Evolutionary conservation across 2,797 vertebrate genomes (phyloP), one percentile per base, ranked within the genome.

Genomic region (Valencia hispanica): DNA sequence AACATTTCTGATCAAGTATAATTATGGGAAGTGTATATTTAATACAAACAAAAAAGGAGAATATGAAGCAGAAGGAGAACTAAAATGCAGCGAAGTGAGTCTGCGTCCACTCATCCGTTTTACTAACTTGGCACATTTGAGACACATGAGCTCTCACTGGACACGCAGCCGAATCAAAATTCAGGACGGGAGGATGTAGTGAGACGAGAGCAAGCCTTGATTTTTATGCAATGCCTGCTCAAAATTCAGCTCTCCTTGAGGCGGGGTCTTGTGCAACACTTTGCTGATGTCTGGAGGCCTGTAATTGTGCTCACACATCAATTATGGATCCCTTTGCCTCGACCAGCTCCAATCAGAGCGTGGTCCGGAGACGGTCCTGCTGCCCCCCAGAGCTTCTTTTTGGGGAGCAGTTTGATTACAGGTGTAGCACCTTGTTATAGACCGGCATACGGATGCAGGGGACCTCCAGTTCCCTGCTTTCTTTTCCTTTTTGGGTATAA

Each of bases 291-390:
- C 96, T 96, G 93, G 96, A 96, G 95, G 95, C 94, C 95, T 91
- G 93, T 96, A 97, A 97, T 97, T 97, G 95, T 89, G 85, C 95
- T 95, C 95, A 93, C 94, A 94, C 96, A 97, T 97, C 96, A 97
- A 96, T 96, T 97, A 97, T 96, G 87, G 95, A 96, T 96, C 90
- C 95, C 93, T 92, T 91, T 91, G 68, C 71, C 81, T 83, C 83
- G 65, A 17, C 92, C 87, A 85, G 84, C 93, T 94, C 94, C 95
- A 96, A 96, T 96, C 95, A 95, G 93, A 94, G 76, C 15, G 22
- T 9, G 68, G 75, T 73, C 81, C 34, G 74, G 45, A 72, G 84
- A 85, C 15, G 71, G 78, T 78, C 63, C 7, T 61, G 71, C 91
- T 96, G 95, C 95, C 95, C 82, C 95, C 82, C 87, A 92, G 91